Conservation (phyloP, 2,113 vertebrate species). For the Coptodon rendalli region DNA sequence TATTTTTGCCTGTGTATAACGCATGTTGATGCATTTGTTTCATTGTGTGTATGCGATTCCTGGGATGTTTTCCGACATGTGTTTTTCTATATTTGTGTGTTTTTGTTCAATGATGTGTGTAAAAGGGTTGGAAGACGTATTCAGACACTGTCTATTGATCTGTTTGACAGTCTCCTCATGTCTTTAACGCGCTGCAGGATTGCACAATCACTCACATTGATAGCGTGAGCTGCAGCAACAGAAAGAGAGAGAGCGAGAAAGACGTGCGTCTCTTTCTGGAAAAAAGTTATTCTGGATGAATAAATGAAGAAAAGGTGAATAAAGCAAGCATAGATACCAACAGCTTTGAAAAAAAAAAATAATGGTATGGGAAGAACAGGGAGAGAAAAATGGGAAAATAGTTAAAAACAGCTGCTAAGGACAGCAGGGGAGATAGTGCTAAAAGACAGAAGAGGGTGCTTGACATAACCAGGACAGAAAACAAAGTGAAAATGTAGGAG, state of each 20-base stretch:
- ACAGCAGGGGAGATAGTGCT: not conserved
- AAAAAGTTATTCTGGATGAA: not conserved
- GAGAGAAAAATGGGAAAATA: not conserved
- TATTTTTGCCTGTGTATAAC: not conserved
- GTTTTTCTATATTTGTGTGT: not conserved
- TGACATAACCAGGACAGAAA: not conserved
- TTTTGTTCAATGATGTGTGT: not conserved
- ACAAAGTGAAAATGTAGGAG: not conserved
- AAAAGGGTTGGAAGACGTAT: slow-evolving; percentile 11
- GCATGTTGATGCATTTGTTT: not conserved
- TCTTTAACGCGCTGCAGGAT: slow-evolving; percentile 53
- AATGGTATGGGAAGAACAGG: not conserved
- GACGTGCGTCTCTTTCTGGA: not conserved
- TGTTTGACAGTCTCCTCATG: slow-evolving; percentile 67
- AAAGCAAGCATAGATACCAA: slow-evolving; percentile 10
- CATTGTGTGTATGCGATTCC: not conserved
- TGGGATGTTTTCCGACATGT: not conserved
- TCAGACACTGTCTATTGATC: slow-evolving; percentile 56
- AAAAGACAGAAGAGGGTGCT: not conserved
- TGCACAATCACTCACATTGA: slow-evolving; percentile 66
- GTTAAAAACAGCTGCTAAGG: not conserved
- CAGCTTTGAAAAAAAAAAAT: not conserved
- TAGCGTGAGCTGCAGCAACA: slow-evolving; percentile 10
- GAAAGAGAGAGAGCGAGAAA: not conserved
- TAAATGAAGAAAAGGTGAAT: slow-evolving; percentile 26